phyloP scores from a whole-genome alignment of 2,797 vertebrate genomes.

The Sebastes minor region DNA sequence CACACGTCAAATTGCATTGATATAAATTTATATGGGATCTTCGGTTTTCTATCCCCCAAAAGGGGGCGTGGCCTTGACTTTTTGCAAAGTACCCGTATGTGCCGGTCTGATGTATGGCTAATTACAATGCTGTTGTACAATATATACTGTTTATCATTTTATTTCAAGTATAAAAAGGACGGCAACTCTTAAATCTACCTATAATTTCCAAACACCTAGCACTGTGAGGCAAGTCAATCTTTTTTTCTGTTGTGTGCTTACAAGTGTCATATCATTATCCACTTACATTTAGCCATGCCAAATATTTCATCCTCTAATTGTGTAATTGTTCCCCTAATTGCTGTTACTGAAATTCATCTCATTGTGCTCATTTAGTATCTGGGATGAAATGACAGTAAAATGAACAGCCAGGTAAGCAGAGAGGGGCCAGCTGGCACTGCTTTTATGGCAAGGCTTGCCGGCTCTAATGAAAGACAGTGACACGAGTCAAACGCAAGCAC shows the following conservation, averaged over 20 bases:
- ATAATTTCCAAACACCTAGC: not conserved
- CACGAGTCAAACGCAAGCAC: conserved; percentile 11
- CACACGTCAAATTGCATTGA: too few relatives aligned
- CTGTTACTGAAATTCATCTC: conserved; percentile 15
- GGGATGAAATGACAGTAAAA: conserved; percentile 30
- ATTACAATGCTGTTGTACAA: not conserved
- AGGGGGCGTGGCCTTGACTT: too few relatives aligned
- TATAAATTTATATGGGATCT: too few relatives aligned
- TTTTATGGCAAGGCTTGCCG: conserved; percentile 20
- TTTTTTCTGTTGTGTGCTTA: not conserved
- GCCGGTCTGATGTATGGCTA: too few relatives aligned
- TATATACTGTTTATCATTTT: not conserved
- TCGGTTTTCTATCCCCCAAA: too few relatives aligned
- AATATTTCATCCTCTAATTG: conserved; percentile 30
- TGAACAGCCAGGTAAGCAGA: conserved; percentile 29
- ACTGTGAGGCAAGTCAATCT: not conserved
- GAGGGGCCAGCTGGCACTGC: conserved; percentile 39
- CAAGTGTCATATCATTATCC: conserved; percentile 14
- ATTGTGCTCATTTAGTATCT: conserved; percentile 35
- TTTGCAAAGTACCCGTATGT: too few relatives aligned
- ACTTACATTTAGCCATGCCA: conserved; percentile 11
- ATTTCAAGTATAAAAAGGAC: not conserved
- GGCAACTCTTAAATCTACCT: not conserved
- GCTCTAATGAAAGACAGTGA: conserved; percentile 40
- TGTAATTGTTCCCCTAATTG: conserved; percentile 40